These are phyloP conservation scores for Brenthis daphne DNA, from an alignment of 2,888 invertebrate species.

Conservation along the genomic window DNA sequence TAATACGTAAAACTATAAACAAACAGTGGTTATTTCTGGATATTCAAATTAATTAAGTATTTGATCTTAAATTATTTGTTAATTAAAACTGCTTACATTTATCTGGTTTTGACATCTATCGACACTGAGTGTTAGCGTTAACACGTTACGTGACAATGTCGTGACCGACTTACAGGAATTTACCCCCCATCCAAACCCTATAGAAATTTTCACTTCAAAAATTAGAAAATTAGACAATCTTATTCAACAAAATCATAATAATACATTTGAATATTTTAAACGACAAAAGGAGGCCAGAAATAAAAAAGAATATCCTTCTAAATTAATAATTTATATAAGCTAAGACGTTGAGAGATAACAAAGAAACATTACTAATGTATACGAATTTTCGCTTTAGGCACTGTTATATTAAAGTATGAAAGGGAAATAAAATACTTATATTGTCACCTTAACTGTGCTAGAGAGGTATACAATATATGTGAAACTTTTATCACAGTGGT, in stretches of 20 bases:
- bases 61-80: no score
- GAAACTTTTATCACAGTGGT: conserved; percentile 42
- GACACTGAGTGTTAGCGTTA: no score
- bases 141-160: no score
- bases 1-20: no score
- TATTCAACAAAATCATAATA: conserved; percentile 19
- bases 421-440: conserved; percentile 32
- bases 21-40: no score
- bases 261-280: conserved; percentile 16
- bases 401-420: conserved; percentile 33
- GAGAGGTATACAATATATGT: conserved; percentile 26
- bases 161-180: no score
- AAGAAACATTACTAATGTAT: conserved; percentile 37
- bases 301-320: conserved; percentile 31
- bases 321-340: conserved; percentile 38
- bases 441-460: conserved; percentile 30
- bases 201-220: no score
- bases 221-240: conserved; percentile 5
- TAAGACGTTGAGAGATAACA: conserved; percentile 37
- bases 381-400: conserved; percentile 31
- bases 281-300: conserved; percentile 23
- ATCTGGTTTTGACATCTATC: no score
- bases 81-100: no score
- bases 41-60: no score
- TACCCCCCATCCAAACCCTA: no score